These are phyloP conservation scores for Amphimedon queenslandica DNA, from an alignment of 37 sponge, comb jelly and placozoan species.

Conservation along the genomic window DNA sequence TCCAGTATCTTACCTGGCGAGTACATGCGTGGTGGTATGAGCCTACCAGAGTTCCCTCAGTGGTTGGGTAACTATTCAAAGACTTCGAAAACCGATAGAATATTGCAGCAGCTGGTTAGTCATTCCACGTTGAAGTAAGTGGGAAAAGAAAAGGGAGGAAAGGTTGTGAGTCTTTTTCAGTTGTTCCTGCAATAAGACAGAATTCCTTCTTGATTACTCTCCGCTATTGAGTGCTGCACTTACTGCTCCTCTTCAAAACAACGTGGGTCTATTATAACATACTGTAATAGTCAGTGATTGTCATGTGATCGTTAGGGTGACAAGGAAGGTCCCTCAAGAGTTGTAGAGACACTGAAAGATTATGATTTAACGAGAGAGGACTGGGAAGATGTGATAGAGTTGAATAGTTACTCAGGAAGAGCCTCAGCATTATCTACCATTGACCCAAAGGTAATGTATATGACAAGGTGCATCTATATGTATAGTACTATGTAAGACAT, in stretches of 20 bases:
- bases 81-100: conserved; percentile 31
- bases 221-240: conserved; percentile 48
- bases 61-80: conserved; percentile 93
- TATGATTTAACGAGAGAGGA: conserved; percentile 86
- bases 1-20: conserved; percentile 86
- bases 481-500: too few relatives aligned
- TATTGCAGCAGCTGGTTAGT: conserved; percentile 64
- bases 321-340: conserved; percentile 70
- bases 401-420: conserved; percentile 59
- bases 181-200: conserved; percentile 62
- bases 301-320: conserved; percentile 42
- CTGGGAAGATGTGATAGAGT: conserved; percentile 79
- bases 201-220: conserved; percentile 78
- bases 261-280: conserved; percentile 23
- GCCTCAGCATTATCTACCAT: not conserved
- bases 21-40: conserved; percentile 62
- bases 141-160: not conserved
- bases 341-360: conserved; percentile 44
- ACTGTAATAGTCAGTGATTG: conserved; percentile 14
- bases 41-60: conserved; percentile 76
- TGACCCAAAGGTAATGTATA: not conserved
- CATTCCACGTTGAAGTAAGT: conserved; percentile 68
- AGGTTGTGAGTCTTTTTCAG: conserved; percentile 19
- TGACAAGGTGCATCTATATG: too few relatives aligned
- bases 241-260: conserved; percentile 41